These are phyloP conservation scores for Pseudomugil tenellus DNA, from an alignment of 2,797 vertebrate species.

Conservation along the genomic window DNA sequence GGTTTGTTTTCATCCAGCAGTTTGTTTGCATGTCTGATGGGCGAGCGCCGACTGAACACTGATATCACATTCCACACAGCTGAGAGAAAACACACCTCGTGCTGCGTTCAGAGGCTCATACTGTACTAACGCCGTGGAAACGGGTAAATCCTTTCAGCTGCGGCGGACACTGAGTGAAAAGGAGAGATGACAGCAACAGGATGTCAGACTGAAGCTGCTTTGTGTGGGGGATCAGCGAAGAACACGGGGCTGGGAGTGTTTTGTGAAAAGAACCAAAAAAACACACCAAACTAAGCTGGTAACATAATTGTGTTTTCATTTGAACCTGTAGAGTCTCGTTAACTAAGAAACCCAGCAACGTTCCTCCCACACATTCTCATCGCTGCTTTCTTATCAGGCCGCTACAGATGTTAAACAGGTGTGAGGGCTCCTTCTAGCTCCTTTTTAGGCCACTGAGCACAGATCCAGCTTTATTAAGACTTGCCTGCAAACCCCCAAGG, in stretches of 20 bases:
- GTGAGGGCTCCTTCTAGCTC: slow-evolving; percentile 74
- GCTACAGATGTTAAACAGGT: slow-evolving; percentile 83
- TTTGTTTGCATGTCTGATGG: slow-evolving; percentile 20
- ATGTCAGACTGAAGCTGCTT: slow-evolving; percentile 53
- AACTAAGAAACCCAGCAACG: slow-evolving; percentile 37
- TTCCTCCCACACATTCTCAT: slow-evolving; percentile 35
- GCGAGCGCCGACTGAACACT: slow-evolving; percentile 22
- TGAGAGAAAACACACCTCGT: slow-evolving; percentile 8
- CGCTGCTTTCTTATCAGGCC: slow-evolving; percentile 71
- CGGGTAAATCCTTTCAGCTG: slow-evolving; percentile 50
- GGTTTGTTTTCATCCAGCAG: slow-evolving; percentile 7
- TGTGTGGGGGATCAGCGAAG: slow-evolving; percentile 45
- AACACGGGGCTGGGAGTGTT: slow-evolving; percentile 16
- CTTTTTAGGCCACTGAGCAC: slow-evolving; percentile 84
- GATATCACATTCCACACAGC: slow-evolving; percentile 42
- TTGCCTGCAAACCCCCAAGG: slow-evolving; percentile 72
- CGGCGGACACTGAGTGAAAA: slow-evolving; percentile 40
- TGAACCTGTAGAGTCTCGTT: slow-evolving; percentile 25
- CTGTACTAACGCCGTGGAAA: slow-evolving; percentile 61
- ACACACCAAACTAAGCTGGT: background rate
- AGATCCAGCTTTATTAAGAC: slow-evolving; percentile 83
- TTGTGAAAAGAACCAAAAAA: slow-evolving; percentile 2
- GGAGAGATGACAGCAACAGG: slow-evolving; percentile 43
- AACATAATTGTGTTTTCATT: background rate
- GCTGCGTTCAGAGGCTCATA: slow-evolving; percentile 6